phyloP scores from a whole-genome alignment of 2,113 vertebrate genomes.

The Verasper variegatus region DNA sequence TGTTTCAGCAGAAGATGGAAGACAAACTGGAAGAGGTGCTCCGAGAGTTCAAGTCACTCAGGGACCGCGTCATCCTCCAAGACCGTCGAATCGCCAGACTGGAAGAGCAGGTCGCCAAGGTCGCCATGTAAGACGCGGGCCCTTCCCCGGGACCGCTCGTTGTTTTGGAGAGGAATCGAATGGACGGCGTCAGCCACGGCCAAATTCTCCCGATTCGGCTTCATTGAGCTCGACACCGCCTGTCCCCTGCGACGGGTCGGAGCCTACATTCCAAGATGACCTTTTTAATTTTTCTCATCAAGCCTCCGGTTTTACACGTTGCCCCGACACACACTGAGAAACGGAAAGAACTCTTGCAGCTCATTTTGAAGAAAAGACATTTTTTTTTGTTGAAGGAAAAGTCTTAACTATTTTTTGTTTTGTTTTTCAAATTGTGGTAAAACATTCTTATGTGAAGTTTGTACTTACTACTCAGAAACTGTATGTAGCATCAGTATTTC shows the following conservation, averaged over 20 bases:
- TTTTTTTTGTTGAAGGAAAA: slow-evolving; percentile 78
- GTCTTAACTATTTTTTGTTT: slow-evolving; percentile 60
- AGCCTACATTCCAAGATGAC: slow-evolving; percentile 87
- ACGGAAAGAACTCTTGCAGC: slow-evolving; percentile 66
- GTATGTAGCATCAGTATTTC: slow-evolving; percentile 83
- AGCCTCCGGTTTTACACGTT: slow-evolving; percentile 69
- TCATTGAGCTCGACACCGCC: slow-evolving; percentile 76
- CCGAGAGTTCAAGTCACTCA: slow-evolving; percentile 95
- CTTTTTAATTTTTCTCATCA: slow-evolving; percentile 78
- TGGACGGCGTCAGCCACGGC: slow-evolving; percentile 74
- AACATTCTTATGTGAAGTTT: slow-evolving; percentile 79
- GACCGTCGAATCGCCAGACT: slow-evolving; percentile 95
- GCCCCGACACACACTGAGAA: slow-evolving; percentile 47
- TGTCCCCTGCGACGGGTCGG: slow-evolving; percentile 50
- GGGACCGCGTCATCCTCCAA: slow-evolving; percentile 94
- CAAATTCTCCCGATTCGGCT: slow-evolving; percentile 76
- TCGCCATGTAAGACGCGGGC: slow-evolving; percentile 84
- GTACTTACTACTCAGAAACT: slow-evolving; percentile 73
- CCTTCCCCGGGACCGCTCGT: slow-evolving; percentile 29
- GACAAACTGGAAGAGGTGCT: slow-evolving; percentile 97
- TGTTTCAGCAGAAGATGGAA: slow-evolving; percentile 87
- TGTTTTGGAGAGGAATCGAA: slow-evolving; percentile 53
- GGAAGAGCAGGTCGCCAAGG: slow-evolving; percentile 95
- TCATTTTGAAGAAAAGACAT: slow-evolving; percentile 81
- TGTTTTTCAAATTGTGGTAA: slow-evolving; percentile 58